These are phyloP conservation scores for Vanessa cardui DNA, from an alignment of 2,888 invertebrate species.

Conservation along the genomic window DNA sequence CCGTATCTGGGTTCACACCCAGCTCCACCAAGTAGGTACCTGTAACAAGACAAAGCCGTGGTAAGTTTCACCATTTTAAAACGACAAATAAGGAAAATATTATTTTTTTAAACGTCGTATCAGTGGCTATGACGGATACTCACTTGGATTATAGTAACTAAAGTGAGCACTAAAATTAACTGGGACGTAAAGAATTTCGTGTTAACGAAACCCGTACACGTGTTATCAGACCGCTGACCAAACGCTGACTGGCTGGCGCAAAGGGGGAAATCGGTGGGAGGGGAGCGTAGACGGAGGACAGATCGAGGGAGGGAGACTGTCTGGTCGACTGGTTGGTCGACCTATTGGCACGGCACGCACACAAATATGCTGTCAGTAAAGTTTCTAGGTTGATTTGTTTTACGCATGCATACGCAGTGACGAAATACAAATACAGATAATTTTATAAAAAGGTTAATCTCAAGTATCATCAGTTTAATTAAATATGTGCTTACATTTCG, in stretches of 20 bases:
- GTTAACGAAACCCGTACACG: constrained; percentile 48
- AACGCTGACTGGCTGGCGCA: constrained; percentile 75
- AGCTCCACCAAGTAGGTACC: constrained; percentile 75
- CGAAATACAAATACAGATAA: constrained; percentile 26
- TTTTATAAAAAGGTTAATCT: constrained; percentile 5
- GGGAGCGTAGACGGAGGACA: constrained; percentile 71
- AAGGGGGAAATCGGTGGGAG: constrained; percentile 49
- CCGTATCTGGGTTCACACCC: constrained; percentile 80
- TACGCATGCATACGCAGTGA: constrained; percentile 53
- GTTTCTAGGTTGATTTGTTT: constrained; percentile 69
- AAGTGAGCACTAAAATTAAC: constrained; percentile 69
- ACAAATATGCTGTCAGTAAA: constrained; percentile 57
- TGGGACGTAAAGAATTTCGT: constrained; percentile 72
- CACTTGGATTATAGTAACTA: constrained; percentile 61
- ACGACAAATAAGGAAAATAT: constrained; percentile 15
- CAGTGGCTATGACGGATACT: constrained; percentile 47
- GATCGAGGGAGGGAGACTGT: constrained; percentile 76
- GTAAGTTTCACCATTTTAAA: constrained; percentile 58
- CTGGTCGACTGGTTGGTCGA: constrained; percentile 81
- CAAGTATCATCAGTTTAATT: background rate
- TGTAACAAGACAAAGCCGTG: constrained; percentile 80
- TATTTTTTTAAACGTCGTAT: background rate
- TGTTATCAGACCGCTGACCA: constrained; percentile 51
- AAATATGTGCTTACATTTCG: background rate
- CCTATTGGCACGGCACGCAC: constrained; percentile 75